Base-by-base conservation (phyloP, 1,140 invertebrate species). In the Schlechtendalia chinensis region DNA sequence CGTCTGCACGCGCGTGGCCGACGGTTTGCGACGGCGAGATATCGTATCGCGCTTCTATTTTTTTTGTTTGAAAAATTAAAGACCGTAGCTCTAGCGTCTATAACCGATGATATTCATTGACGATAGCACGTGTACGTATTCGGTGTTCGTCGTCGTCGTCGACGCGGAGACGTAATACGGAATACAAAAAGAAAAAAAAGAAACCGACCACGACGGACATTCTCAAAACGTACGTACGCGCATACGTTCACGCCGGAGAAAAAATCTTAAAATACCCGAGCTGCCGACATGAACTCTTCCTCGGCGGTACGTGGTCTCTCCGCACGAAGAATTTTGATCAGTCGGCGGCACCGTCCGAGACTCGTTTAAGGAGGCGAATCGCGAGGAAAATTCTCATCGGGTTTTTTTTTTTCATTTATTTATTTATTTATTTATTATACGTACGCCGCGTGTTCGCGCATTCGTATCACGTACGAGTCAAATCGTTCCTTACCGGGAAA, bases 401-500 rank as follows among this genome's bases (percentile, higher is more conserved):
- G 39, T 59, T 56, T 14, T 45, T 45, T 45, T 45, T 45, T 45
- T 45, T 45, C 10, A 5, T 45, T 45, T 45, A n/a, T n/a, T n/a
- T 45, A 5, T 45, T 45, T 45, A n/a, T n/a, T n/a, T n/a, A n/a
- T n/a, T 14, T 50, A 50, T 50, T 69, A 47, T 47, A 69, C 2
- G 2, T 12, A 45, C 10, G 24, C 72, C 3, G 27, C 54, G 0
- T 54, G 39, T 67, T 65, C 22, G 45, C 22, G 17, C 24, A 72
- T 72, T 54, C 69, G 50, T 6, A n/a, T 72, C 69, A 72, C 69
- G 69, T 72, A 77, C 72, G 12, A n/a, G 32, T 54, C 19, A 59
- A 45, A 77, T 58, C 54, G 72, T 39, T 77, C 72, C 72, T 77
- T 77, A 77, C 72, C 14, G 32, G 72, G 72, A 77, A 75, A 45